Evolutionary conservation across 92 coral and sea anemone genomes (phyloP).

Genomic region (Parazoanthus darwini): DNA sequence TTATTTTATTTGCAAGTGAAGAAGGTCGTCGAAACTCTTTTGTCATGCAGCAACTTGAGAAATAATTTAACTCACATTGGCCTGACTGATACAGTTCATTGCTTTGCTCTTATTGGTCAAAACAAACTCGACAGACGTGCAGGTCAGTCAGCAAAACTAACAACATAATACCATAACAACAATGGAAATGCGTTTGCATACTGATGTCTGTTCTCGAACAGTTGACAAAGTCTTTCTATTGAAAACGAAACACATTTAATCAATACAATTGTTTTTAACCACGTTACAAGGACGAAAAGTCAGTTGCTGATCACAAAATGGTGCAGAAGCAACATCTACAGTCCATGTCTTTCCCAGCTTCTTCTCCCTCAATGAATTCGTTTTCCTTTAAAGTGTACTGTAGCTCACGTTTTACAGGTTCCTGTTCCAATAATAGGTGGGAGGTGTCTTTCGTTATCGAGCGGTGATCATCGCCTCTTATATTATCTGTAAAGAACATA

Average conservation of each 20-base stretch:
- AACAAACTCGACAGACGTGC: too few relatives aligned
- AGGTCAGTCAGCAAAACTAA: too few relatives aligned
- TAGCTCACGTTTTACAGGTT: not conserved
- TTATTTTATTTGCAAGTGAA: too few relatives aligned
- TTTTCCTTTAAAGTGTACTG: not conserved
- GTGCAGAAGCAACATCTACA: not conserved
- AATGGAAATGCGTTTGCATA: too few relatives aligned
- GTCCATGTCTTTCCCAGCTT: not conserved
- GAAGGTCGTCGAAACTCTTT: too few relatives aligned
- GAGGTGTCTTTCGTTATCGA: not conserved
- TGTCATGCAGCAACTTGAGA: too few relatives aligned
- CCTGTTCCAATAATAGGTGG: not conserved
- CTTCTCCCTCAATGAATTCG: not conserved
- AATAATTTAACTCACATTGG: too few relatives aligned
- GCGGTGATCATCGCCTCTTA: not conserved
- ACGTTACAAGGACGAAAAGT: not conserved
- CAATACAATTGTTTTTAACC: not conserved
- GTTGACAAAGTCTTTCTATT: not conserved
- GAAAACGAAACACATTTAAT: not conserved
- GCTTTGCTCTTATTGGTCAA: too few relatives aligned
- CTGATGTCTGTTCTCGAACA: too few relatives aligned
- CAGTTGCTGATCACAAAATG: too few relatives aligned
- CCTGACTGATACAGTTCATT: too few relatives aligned
- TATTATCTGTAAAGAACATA: not conserved
- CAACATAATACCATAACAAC: too few relatives aligned